Base-by-base conservation (phyloP, 2,113 vertebrate species). In the Corythornis madagascariensis region DNA sequence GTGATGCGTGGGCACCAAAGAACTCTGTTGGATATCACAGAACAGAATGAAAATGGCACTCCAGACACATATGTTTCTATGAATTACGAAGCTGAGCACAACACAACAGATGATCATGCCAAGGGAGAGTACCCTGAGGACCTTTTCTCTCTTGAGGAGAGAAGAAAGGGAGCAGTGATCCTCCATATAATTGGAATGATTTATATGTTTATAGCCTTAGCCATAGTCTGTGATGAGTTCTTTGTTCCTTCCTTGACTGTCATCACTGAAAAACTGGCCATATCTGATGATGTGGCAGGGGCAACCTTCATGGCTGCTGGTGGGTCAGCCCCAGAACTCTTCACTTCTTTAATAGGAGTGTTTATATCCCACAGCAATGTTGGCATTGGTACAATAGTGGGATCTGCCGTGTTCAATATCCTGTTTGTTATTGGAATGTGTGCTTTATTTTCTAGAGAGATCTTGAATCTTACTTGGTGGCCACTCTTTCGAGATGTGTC, bases 371-470 rank as follows among this genome's bases (percentile, higher is more conserved):
- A 99, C 95, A 99, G 99, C 97, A 99, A 99, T 7, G 99, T 99
- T 21, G 99, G 99, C 96, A 99, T 99, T 83, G 99, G 99, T 65
- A 99, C 99, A 45, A 99, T 99, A 20, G 99, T 99, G 89, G 99
- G 99, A 92, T 99, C 99, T 9, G 99, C 99, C 0, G 99, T 99
- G 86, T 99, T 99, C 98, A 99, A 99, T 96, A 99, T 99, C 96
- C 98, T 99, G 71, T 99, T 99, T 40, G 99, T 99, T 92, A 99
- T 99, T 76, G 99, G 99, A 91, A 99, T 99, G 99, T 99, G 99
- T 80, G 99, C 99, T 95, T 98, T 99, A 84, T 99, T 99, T 98
- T 99, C 99, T 86, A 99, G 97, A 96, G 99, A 99, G 97, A 99
- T 99, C 94, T 98, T 99, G 91, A 99, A 99, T 97, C 97, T 99